A percentile compares a stretch with the other conserved stretches of the same genome.
Evolutionary conservation across 2,113 vertebrate species (phyloP).

Genomic region (Archocentrus centrarchus): DNA sequence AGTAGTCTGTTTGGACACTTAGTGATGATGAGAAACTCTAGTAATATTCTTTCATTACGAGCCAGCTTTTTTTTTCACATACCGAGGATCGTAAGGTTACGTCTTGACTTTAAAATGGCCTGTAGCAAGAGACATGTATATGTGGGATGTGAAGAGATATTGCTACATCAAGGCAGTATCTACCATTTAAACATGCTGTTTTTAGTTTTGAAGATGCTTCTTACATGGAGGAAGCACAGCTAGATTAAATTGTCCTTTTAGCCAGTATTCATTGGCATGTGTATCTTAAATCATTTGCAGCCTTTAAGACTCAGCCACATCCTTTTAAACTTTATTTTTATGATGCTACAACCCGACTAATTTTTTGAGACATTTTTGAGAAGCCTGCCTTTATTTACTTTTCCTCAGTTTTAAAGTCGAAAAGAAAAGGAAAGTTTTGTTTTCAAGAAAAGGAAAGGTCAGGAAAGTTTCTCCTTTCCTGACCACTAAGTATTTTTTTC

Average conservation of each 20-base stretch:
- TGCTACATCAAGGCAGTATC: background rate
- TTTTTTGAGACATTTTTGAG: background rate
- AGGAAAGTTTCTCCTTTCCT: background rate
- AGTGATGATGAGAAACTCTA: background rate
- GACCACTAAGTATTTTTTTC: background rate
- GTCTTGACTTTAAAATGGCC: background rate
- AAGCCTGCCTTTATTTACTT: background rate
- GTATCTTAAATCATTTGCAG: background rate
- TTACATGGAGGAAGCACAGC: background rate
- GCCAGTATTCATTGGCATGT: background rate
- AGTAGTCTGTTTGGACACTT: background rate
- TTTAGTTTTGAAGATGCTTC: background rate
- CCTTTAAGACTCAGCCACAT: conserved; percentile 7
- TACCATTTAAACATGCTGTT: background rate
- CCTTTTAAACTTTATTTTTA: background rate
- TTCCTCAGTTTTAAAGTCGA: background rate
- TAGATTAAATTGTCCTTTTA: background rate
- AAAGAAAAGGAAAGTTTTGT: no score
- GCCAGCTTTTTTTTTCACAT: background rate
- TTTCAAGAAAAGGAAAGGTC: no score
- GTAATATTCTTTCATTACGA: background rate
- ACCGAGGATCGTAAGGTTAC: background rate
- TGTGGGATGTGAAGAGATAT: background rate
- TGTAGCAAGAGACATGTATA: background rate
- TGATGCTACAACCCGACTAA: background rate